These are phyloP conservation scores for Cygnus buccinator DNA, from an alignment of 2,113 vertebrate species.

Conservation along the genomic window DNA sequence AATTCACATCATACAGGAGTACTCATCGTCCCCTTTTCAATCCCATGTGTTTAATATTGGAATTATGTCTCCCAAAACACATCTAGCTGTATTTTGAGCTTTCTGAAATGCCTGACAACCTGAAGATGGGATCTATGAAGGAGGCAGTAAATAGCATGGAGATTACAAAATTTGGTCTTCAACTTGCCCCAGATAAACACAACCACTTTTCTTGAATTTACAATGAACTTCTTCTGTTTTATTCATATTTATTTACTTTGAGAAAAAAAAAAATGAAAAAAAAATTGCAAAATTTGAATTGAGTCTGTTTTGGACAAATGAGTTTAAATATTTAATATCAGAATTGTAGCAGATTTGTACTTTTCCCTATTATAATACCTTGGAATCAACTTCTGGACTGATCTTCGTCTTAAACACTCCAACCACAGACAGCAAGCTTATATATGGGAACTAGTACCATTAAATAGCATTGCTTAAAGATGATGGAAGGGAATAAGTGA, in stretches of 20 bases:
- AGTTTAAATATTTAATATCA: neutral
- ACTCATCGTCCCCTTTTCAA: neutral
- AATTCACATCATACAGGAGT: neutral
- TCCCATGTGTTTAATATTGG: conserved; percentile 47
- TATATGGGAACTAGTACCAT: neutral
- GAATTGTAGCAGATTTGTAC: neutral
- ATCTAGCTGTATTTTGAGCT: neutral
- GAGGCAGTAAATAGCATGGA: neutral
- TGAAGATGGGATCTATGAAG: neutral
- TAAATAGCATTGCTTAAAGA: neutral
- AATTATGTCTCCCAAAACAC: conserved; percentile 13
- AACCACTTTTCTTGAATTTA: neutral
- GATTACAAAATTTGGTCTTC: neutral
- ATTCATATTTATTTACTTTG: neutral
- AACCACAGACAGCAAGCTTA: neutral
- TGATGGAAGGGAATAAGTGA: neutral
- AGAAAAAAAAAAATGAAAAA: neutral
- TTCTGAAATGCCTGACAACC: conserved; percentile 15
- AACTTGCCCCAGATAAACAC: neutral
- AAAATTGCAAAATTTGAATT: neutral
- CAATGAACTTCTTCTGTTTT: neutral
- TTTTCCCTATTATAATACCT: neutral
- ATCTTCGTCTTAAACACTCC: neutral
- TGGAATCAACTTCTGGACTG: neutral
- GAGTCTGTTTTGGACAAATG: neutral